phyloP scores from a whole-genome alignment of 2,888 invertebrate genomes.

The Tipula lateralis region DNA sequence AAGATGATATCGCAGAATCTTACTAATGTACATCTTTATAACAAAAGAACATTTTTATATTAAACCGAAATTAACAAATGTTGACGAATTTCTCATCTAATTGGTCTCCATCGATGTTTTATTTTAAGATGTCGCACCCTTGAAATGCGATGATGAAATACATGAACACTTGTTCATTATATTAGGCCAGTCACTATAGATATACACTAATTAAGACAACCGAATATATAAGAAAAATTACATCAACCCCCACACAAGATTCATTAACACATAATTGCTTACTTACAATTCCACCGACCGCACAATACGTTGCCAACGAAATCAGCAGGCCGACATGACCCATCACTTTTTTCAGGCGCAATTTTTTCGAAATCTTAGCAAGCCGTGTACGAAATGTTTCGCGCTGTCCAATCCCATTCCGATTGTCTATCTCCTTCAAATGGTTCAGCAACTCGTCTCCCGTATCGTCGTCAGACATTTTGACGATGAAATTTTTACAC shows the following conservation, averaged over 20 bases:
- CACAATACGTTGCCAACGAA: slow-evolving; percentile 71
- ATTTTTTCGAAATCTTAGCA: slow-evolving; percentile 51
- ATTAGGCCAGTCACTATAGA: background rate
- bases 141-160: background rate
- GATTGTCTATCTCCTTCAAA: slow-evolving; percentile 47
- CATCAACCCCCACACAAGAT: background rate
- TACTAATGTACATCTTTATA: no score
- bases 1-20: background rate
- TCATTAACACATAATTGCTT: background rate
- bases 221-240: background rate
- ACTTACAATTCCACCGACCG: slow-evolving; percentile 74
- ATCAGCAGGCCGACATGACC: slow-evolving; percentile 71
- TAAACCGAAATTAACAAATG: background rate
- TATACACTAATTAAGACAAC: background rate
- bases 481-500: no score
- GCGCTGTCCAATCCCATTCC: slow-evolving; percentile 31
- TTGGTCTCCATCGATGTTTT: background rate
- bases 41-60: no score
- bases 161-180: background rate
- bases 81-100: background rate
- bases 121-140: background rate
- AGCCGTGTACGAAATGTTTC: slow-evolving; percentile 26
- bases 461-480: slow-evolving; percentile 39
- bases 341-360: slow-evolving; percentile 61
- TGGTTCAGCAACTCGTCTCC: slow-evolving; percentile 48